Evolutionary conservation across 2,888 invertebrate genomes (phyloP).

Genomic region (Pardosa pseudoannulata): DNA sequence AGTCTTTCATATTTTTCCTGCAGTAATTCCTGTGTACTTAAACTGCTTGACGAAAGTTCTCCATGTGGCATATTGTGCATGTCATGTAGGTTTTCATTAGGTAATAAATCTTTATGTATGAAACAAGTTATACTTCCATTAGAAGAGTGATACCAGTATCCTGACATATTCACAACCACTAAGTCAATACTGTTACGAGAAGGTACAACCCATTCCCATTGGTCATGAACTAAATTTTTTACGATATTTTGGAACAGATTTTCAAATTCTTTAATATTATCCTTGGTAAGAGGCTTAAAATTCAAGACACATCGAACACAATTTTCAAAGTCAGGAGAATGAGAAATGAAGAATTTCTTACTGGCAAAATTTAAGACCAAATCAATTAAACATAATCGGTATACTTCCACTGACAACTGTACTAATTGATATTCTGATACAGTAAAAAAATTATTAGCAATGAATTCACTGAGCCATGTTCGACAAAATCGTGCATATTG

Average conservation of each 20-base stretch:
- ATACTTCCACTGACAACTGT: conserved; percentile 46
- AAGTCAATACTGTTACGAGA: no score
- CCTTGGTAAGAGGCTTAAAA: neutral
- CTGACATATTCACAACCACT: conserved; percentile 75
- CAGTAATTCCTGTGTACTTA: no score
- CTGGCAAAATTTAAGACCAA: conserved; percentile 12
- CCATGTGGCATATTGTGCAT: no score
- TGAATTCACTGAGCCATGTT: conserved; percentile 28
- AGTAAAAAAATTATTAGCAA: conserved; percentile 30
- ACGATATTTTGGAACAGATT: neutral
- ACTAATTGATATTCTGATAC: conserved; percentile 52
- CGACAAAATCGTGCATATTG: neutral
- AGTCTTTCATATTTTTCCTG: no score
- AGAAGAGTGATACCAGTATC: conserved; percentile 85
- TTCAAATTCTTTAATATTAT: neutral
- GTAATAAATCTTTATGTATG: conserved; percentile 83
- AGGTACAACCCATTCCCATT: neutral
- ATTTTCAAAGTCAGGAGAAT: neutral
- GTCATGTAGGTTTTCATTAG: no score
- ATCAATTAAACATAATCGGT: conserved; percentile 38
- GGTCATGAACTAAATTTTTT: neutral
- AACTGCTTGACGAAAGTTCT: no score
- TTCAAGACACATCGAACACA: neutral
- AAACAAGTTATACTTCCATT: conserved; percentile 84
- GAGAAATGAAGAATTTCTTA: neutral